Evolutionary conservation across 2,797 vertebrate species (phyloP).

Genomic region (Rachycentron canadum): DNA sequence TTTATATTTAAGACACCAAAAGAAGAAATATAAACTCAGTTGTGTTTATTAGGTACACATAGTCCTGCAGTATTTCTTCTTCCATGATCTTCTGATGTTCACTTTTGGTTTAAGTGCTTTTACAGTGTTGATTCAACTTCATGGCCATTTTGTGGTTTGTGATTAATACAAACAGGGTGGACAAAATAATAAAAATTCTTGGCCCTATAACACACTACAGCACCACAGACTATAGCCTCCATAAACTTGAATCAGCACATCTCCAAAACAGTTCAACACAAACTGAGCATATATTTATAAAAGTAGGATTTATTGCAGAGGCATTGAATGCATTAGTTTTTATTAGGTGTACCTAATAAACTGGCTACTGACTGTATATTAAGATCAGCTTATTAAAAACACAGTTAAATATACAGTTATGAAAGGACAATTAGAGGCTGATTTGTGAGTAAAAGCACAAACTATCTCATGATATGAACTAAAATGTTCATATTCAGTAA

Average conservation of each 20-base stretch:
- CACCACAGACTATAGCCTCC: too few species aligned
- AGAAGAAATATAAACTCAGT: neutral
- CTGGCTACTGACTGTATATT: neutral
- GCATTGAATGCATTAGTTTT: too few species aligned
- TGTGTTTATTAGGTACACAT: neutral
- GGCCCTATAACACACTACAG: too few species aligned
- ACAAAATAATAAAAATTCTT: too few species aligned
- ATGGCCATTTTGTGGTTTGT: too few species aligned
- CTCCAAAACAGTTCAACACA: neutral
- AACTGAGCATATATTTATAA: neutral
- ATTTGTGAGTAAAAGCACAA: neutral
- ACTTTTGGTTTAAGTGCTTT: neutral
- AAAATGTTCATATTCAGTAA: neutral
- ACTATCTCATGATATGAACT: neutral
- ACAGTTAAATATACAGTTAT: neutral
- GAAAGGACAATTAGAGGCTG: neutral
- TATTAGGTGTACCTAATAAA: neutral
- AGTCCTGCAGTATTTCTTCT: too few species aligned
- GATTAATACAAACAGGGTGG: too few species aligned
- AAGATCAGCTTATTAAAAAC: neutral
- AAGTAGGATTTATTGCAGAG: too few species aligned
- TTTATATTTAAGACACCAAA: neutral
- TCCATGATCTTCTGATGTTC: too few species aligned
- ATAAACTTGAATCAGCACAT: too few species aligned
- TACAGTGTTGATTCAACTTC: too few species aligned